Conservation (phyloP, 2,113 vertebrate genomes). For the Carettochelys insculpta region DNA sequence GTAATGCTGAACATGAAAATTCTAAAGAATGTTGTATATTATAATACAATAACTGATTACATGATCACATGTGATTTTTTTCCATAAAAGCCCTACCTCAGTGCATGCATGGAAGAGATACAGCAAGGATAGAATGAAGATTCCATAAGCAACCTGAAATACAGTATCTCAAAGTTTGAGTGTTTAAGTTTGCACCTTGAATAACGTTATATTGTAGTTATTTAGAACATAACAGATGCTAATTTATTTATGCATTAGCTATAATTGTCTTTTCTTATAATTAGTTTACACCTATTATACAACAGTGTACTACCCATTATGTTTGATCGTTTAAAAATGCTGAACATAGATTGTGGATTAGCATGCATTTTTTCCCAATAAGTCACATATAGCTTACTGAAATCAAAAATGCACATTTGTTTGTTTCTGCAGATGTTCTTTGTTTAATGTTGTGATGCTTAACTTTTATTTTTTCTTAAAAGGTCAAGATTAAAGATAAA, state of each 20-base stretch:
- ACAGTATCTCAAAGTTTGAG: not conserved
- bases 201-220: not conserved
- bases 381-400: not conserved
- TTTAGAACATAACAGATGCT: not conserved
- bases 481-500: not conserved
- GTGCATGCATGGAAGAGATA: not conserved
- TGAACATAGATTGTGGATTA: not conserved
- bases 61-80: not conserved
- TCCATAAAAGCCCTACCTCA: not conserved
- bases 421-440: not conserved
- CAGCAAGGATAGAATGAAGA: not conserved
- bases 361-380: not conserved
- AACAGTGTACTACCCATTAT: not conserved
- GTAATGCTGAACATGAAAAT: not conserved
- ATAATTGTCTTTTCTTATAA: not conserved
- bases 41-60: not conserved
- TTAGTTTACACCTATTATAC: conserved; percentile 4
- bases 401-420: not conserved
- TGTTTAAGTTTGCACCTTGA: not conserved
- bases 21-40: not conserved
- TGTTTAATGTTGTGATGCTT: rapidly evolving
- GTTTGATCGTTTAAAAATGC: not conserved
- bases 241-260: rapidly evolving
- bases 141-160: not conserved
- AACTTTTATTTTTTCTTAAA: not conserved